Evolutionary conservation across 2,888 invertebrate species (phyloP).

Genomic region (Macaria liturata): DNA sequence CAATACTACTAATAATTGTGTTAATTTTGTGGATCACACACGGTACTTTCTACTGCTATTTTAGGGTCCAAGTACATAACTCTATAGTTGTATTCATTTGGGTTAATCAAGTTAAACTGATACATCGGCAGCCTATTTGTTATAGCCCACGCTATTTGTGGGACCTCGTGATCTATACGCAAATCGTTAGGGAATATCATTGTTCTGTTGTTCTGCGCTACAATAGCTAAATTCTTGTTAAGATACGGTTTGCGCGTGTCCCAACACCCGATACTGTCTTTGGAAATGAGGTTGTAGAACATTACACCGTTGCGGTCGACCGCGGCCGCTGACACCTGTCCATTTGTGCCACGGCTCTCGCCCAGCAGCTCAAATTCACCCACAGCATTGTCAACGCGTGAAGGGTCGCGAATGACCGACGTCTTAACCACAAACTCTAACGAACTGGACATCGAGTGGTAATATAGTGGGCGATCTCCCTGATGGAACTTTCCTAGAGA

Average conservation of each 20-base stretch:
- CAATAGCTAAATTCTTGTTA: slow-evolving; percentile 84
- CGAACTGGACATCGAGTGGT: slow-evolving; percentile 92
- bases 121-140: slow-evolving; percentile 90
- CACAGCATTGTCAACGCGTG: slow-evolving; percentile 61
- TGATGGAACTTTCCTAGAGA: slow-evolving; percentile 84
- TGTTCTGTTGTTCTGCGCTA: slow-evolving; percentile 85
- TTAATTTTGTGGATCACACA: slow-evolving; percentile 71
- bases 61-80: slow-evolving; percentile 86
- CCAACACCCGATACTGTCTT: slow-evolving; percentile 92
- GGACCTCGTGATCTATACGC: slow-evolving; percentile 87
- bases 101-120: slow-evolving; percentile 87
- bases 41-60: slow-evolving; percentile 84
- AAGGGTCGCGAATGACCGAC: slow-evolving; percentile 86
- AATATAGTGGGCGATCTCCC: slow-evolving; percentile 87
- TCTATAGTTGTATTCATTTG: slow-evolving; percentile 88
- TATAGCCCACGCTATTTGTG: slow-evolving; percentile 89
- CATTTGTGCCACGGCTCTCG: slow-evolving; percentile 81
- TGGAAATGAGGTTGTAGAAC: slow-evolving; percentile 91
- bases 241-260: slow-evolving; percentile 89
- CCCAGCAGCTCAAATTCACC: slow-evolving; percentile 71
- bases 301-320: slow-evolving; percentile 89
- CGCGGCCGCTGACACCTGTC: slow-evolving; percentile 90
- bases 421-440: slow-evolving; percentile 89
- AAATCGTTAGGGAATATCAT: slow-evolving; percentile 92
- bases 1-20: slow-evolving; percentile 3